Base-by-base conservation (phyloP, 2,888 invertebrate genomes). In the Resseliella maxima region DNA sequence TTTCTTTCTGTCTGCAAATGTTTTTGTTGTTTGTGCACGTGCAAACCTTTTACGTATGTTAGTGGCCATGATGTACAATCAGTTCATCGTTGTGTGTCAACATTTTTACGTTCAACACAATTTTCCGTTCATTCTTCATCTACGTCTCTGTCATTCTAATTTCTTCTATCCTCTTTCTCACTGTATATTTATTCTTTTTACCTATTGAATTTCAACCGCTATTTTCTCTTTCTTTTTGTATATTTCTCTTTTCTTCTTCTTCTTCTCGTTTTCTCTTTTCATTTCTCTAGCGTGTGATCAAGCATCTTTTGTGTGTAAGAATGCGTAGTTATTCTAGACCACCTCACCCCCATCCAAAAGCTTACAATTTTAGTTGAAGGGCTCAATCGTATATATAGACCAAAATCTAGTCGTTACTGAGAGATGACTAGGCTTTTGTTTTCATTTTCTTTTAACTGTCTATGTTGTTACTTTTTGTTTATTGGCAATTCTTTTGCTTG, bases 401-500 rank as follows among this genome's bases (percentile, higher is more conserved):
- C 31, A 35, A 72, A 72, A 2, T 18, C 31, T 12, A 72, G 72
- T 72, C 35, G 72, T 72, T 72, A 59, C 24, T 59, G 24, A 12
- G 24, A 31, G 72, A 72, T 12, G 72, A 31, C 72, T 31, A 35
- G 35, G 72, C 27, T 35, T 72, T 72, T 72, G 72, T 72, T 72
- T 72, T 72, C 72, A 72, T 72, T 59, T 59, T 59, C 59, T 59
- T 59, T 59, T 59, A 59, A 59, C 59, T 59, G 59, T 24, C 41
- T 5, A 59, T 59, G 59, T 24, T 72, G 72, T 31, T 72, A 72
- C 72, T 31, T 72, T 27, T 72, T 72, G 35, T 72, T 72, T 72
- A 72, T 72, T 72, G 72, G 72, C 15, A 72, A 72, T 72, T 31
- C 72, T 72, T 72, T 5, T 72, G 72, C 72, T 72, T 72, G 72